Conservation (phyloP, 2,888 invertebrate genomes). For the Malachius bipustulatus region DNA sequence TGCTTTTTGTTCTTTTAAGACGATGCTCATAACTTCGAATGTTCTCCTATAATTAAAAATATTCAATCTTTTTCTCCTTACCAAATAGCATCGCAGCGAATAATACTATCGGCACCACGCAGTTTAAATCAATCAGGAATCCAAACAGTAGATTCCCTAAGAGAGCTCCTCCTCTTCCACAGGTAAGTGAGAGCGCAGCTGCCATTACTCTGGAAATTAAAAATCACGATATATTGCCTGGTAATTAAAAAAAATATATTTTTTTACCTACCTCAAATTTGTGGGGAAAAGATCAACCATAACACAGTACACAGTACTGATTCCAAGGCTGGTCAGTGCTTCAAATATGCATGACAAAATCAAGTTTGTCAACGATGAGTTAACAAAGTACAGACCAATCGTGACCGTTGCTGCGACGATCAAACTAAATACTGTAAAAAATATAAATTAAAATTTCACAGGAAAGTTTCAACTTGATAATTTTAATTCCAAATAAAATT, state of each 20-base stretch:
- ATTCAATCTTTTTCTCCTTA: conserved; percentile 37
- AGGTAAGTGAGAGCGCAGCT: conserved; percentile 64
- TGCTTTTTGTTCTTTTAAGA: no score
- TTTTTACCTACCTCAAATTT: conserved; percentile 53
- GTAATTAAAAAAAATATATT: no score
- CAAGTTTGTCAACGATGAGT: conserved; percentile 57
- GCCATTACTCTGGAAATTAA: conserved; percentile 69
- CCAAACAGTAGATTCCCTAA: conserved; percentile 67
- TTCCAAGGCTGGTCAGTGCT: conserved; percentile 65
- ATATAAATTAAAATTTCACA: conserved; percentile 5
- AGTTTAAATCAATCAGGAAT: conserved; percentile 68
- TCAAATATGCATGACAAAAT: conserved; percentile 68
- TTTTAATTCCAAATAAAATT: no score
- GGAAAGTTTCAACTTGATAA: no score
- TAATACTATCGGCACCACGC: conserved; percentile 59
- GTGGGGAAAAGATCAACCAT: conserved; percentile 75
- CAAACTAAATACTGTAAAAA: conserved; percentile 57
- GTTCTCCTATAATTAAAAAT: conserved; percentile 2
- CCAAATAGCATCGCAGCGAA: conserved; percentile 63
- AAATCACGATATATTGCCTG: no score
- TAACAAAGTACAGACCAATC: conserved; percentile 62
- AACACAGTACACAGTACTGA: conserved; percentile 69
- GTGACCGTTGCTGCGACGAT: conserved; percentile 60
- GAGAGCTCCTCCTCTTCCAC: conserved; percentile 65
- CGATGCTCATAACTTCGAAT: no score